Evolutionary conservation across 2,888 invertebrate species (phyloP).

Genomic region (Cosmopolites sordidus): DNA sequence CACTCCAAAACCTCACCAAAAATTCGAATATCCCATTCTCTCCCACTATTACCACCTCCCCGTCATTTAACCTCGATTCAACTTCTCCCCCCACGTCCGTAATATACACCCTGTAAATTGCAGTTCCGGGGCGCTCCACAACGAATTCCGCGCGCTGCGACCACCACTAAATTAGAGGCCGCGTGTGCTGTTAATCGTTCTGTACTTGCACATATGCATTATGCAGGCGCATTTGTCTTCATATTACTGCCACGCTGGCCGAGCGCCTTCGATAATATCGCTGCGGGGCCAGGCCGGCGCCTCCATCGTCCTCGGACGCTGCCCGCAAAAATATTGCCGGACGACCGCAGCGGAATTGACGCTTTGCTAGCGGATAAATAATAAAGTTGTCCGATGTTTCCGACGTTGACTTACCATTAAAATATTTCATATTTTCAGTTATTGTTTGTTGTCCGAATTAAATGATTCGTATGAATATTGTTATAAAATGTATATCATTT

Average conservation of each 20-base stretch:
- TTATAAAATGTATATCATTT: too few relatives aligned
- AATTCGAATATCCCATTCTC: too few relatives aligned
- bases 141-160: slow-evolving; percentile 26
- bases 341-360: too few relatives aligned
- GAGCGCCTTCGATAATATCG: slow-evolving; percentile 25
- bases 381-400: too few relatives aligned
- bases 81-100: slow-evolving; percentile 2
- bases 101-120: slow-evolving; percentile 26
- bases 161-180: slow-evolving; percentile 28
- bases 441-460: too few relatives aligned
- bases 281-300: slow-evolving; percentile 4
- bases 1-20: too few relatives aligned
- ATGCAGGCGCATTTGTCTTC: slow-evolving; percentile 28
- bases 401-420: too few relatives aligned
- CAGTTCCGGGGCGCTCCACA: slow-evolving; percentile 15
- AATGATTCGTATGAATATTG: too few relatives aligned
- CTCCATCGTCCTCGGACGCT: slow-evolving; percentile 12
- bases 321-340: neutral
- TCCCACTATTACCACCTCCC: too few relatives aligned
- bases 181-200: slow-evolving; percentile 28
- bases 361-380: too few relatives aligned
- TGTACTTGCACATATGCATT: slow-evolving; percentile 27
- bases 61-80: too few relatives aligned
- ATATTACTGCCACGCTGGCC: slow-evolving; percentile 22
- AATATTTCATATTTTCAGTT: too few relatives aligned